Evolutionary conservation across 2,888 invertebrate genomes (phyloP).

Genomic region (Folsomia candida): DNA sequence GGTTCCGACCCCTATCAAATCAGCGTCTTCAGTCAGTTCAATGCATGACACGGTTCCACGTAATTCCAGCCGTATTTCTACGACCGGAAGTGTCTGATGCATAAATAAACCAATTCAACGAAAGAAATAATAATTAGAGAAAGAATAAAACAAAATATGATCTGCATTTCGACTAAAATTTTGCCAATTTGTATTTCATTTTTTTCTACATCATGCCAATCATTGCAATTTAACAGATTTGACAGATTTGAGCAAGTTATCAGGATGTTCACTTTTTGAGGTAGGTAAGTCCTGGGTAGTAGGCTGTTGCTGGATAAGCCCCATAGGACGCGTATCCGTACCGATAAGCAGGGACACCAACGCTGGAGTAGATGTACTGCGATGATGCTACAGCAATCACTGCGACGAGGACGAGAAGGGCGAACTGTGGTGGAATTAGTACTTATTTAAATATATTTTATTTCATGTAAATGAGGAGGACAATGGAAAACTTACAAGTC

Average conservation of each 20-base stretch:
- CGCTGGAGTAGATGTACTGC: conserved; percentile 21
- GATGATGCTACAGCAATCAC: conserved; percentile 22
- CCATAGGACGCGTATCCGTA: not conserved
- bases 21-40: too few species aligned
- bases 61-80: too few species aligned
- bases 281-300: not conserved
- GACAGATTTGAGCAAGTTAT: not conserved
- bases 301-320: too few species aligned
- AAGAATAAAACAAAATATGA: not conserved
- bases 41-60: too few species aligned
- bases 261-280: not conserved
- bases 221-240: not conserved
- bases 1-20: not conserved
- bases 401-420: conserved; percentile 31
- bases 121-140: not conserved
- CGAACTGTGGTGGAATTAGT: too few species aligned
- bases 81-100: not conserved
- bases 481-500: too few species aligned
- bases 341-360: too few species aligned
- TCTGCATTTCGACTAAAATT: not conserved
- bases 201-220: not conserved
- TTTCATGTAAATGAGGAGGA: too few species aligned
- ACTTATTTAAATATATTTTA: too few species aligned
- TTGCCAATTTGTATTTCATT: not conserved
- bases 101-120: not conserved